These are phyloP conservation scores for Bombus sylvicola DNA, from an alignment of 1,140 invertebrate species.

Conservation along the genomic window DNA sequence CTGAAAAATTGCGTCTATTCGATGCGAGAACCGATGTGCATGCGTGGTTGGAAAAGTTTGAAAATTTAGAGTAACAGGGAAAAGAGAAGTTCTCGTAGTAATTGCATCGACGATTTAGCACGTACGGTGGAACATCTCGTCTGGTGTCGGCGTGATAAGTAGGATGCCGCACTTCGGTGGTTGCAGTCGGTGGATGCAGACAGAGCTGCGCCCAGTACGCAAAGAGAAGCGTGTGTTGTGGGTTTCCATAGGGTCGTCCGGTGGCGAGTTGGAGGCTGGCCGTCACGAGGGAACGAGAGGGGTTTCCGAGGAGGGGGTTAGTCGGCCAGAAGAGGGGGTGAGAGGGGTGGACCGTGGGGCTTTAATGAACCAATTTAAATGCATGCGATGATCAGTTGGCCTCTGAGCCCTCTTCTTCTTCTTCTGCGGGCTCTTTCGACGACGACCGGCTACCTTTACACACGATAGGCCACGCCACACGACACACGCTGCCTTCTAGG, in stretches of 20 bases:
- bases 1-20: neutral
- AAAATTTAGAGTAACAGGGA: conserved; percentile 4
- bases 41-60: neutral
- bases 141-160: conserved; percentile 63
- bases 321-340: conserved; percentile 47
- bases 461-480: conserved; percentile 70
- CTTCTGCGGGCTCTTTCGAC: conserved; percentile 76
- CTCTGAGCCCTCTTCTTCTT: conserved; percentile 81
- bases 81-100: conserved; percentile 7
- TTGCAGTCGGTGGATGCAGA: conserved; percentile 40
- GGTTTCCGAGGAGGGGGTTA: conserved; percentile 60
- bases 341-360: conserved; percentile 72
- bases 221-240: conserved; percentile 61
- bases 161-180: conserved; percentile 61
- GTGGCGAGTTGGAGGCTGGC: conserved; percentile 72
- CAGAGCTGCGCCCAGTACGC: conserved; percentile 33
- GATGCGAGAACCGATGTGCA: neutral
- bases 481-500: conserved; percentile 70
- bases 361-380: conserved; percentile 84
- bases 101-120: conserved; percentile 52
- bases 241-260: conserved; percentile 69
- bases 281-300: conserved; percentile 58
- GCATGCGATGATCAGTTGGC: conserved; percentile 83
- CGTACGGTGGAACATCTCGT: conserved; percentile 44
- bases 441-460: conserved; percentile 73